Base-by-base conservation (phyloP, 2,888 invertebrate genomes). In the Caenorhabditis panamensis region DNA sequence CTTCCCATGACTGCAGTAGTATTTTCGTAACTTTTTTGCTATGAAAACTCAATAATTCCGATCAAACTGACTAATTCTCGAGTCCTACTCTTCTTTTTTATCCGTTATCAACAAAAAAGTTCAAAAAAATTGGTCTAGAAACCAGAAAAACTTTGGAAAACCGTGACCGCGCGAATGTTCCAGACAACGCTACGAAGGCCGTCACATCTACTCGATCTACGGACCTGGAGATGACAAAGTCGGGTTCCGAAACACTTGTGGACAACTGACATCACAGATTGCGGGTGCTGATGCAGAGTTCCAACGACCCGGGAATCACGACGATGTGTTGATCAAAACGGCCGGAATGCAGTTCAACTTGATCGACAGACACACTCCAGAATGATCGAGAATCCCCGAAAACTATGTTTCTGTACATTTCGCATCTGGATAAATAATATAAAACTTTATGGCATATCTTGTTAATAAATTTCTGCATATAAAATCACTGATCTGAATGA, bases 191-290 rank as follows among this genome's bases (percentile, higher is more conserved):
- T 89, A 89, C 76, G 89, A 89, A 58, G 89, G 88, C 41, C 64
- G 72, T 18, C 76, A 83, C 58, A 81, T 90, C 24, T 89, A 80
- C 72, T 89, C 89, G 1, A 87, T 89, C 41, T 90, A 86, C 58
- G 87, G 86, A 22, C 82, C 79, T 6, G 77, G 77, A 13, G 89
- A 89, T 58, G 89, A 89, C 41, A 89, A 89, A 71, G 89, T 89
- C n/a, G 89, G 89, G 18, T 83, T 83, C 49, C 58, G 71, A 24
- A 85, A 84, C 22, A 79, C 86, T 3, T 89, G 89, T 63, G 89
- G 89, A 9, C 83, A 84, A 54, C 56, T 88, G 20, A 81, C 86
- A 8, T 85, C 87, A n/a, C 77, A 77, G 18, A 88, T 89, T 22
- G 79, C 47, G 9, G 89, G 89, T 1, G 77, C 86, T 9, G 79